Percentiles rank a stretch among this genome's conserved stretches.
Conservation (phyloP, 2,113 vertebrate genomes). For the Pomatostomus ruficeps region DNA sequence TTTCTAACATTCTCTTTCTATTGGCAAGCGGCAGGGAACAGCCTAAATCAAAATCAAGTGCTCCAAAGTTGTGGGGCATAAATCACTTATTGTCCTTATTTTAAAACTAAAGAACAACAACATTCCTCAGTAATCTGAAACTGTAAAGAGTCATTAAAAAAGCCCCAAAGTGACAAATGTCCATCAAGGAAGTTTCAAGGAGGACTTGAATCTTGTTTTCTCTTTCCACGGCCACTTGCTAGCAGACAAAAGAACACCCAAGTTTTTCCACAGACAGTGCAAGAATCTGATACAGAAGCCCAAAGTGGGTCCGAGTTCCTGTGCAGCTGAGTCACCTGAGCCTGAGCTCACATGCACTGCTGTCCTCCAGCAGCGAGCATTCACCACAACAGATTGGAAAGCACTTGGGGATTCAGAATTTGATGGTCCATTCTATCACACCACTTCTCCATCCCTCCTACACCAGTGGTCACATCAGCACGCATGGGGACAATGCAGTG, state of each 20-base stretch:
- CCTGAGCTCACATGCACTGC: background rate
- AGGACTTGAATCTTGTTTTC: background rate
- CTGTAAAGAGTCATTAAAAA: background rate
- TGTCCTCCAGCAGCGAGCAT: background rate
- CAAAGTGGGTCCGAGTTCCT: background rate
- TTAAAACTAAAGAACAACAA: background rate
- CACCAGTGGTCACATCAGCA: background rate
- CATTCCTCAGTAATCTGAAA: background rate
- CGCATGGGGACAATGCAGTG: rapidly evolving
- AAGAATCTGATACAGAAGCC: background rate
- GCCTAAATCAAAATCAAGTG: background rate
- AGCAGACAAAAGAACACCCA: background rate
- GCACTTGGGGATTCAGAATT: background rate
- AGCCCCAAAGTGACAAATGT: rapidly evolving
- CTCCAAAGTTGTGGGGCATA: background rate
- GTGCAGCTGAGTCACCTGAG: background rate
- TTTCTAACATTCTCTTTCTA: background rate
- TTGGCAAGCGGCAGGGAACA: background rate
- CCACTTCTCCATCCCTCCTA: background rate
- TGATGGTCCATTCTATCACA: background rate
- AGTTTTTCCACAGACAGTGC: background rate
- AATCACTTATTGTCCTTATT: background rate
- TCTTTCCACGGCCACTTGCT: background rate
- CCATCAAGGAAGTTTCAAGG: background rate
- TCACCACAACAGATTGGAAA: background rate